Percentiles rank a stretch among this genome's conserved stretches.
phyloP scores from a whole-genome alignment of 2,113 vertebrate genomes.

The Siniperca knerii region DNA sequence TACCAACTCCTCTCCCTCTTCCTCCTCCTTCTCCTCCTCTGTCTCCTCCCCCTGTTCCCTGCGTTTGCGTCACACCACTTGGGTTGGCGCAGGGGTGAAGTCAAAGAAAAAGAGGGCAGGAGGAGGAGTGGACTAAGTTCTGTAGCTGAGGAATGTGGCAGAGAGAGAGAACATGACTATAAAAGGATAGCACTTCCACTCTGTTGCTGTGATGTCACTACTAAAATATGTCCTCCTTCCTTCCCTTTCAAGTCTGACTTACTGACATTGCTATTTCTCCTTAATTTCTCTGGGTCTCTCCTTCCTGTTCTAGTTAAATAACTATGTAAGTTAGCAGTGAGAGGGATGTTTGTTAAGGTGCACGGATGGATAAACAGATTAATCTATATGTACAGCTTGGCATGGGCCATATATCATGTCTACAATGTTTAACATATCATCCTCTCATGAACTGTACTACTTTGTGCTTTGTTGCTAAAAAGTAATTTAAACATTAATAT shows the following conservation, averaged over 20 bases:
- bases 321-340: neutral
- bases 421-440: neutral
- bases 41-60: conserved; percentile 51
- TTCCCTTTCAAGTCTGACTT: conserved; percentile 59
- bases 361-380: neutral
- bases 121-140: conserved; percentile 51
- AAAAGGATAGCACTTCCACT: conserved; percentile 82
- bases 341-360: conserved; percentile 17
- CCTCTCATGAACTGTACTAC: neutral
- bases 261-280: conserved; percentile 66
- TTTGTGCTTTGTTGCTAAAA: neutral
- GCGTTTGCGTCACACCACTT: conserved; percentile 69
- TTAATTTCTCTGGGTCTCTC: conserved; percentile 30
- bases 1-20: neutral
- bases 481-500: neutral
- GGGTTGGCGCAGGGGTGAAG: conserved; percentile 36
- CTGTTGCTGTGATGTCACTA: conserved; percentile 73
- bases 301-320: conserved; percentile 18
- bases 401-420: neutral
- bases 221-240: conserved; percentile 74
- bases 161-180: conserved; percentile 78
- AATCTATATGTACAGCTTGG: neutral
- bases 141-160: conserved; percentile 74
- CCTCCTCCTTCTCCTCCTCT: conserved; percentile 7
- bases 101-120: conserved; percentile 48